Conservation (phyloP, 2,113 vertebrate genomes). For the Kobus ellipsiprymnus region DNA sequence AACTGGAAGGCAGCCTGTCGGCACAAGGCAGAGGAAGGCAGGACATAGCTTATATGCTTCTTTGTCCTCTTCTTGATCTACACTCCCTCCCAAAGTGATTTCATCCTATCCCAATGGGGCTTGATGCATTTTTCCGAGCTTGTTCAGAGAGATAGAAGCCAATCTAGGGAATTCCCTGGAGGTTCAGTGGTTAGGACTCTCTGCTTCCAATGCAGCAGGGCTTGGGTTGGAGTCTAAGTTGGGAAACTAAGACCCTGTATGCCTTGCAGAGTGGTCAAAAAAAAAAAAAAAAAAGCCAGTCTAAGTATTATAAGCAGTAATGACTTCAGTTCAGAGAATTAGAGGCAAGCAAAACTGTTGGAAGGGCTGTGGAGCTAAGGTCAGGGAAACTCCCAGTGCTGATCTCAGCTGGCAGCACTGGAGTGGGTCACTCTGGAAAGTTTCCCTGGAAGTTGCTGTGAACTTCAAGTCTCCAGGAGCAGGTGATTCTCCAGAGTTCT, state of each 20-base stretch:
- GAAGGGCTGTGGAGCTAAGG: neutral
- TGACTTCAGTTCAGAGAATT: neutral
- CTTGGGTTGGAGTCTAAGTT: neutral
- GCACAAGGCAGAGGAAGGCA: neutral
- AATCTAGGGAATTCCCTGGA: neutral
- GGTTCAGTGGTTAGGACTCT: neutral
- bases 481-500: neutral
- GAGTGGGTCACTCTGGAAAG: neutral
- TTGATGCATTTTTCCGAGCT: neutral
- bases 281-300: neutral
- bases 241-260: neutral
- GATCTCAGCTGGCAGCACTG: neutral
- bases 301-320: neutral
- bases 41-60: neutral
- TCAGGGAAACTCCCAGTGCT: neutral
- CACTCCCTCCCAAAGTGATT: neutral
- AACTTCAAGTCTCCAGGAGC: neutral
- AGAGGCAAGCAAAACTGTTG: neutral
- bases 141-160: neutral
- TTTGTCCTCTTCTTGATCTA: neutral
- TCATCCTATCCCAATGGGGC: neutral
- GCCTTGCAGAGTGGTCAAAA: neutral
- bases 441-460: neutral
- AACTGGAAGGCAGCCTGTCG: neutral
- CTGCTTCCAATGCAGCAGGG: neutral